Evolutionary conservation across 2,113 vertebrate genomes (phyloP), one percentile per base, ranked within the genome.

Genomic region (Henicopernis longicauda): DNA sequence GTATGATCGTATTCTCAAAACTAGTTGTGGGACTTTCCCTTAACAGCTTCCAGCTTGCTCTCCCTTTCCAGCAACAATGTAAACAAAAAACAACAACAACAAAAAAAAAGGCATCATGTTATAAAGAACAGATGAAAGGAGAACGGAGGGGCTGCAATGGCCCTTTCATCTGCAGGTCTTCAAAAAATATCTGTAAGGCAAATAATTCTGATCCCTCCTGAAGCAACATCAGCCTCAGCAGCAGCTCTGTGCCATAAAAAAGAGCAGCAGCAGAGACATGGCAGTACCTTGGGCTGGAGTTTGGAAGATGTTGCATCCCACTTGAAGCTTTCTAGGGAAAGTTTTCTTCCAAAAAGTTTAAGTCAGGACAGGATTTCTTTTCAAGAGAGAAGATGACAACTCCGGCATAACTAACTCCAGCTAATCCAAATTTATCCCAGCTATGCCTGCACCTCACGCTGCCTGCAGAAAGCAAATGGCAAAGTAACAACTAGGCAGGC

Each of bases 101-200:
- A 40, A 40, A 40, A 40, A 11, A 40, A 76, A 82, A 93, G 78
- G 82, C 67, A 57, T 2, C 34, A 6, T 6, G 8, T 15, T 59
- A 21, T 50, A 12, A 55, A 59, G 45, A 34, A 25, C 18, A 91
- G 96, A 93, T 95, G 89, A 97, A 96, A 97, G 93, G 94, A 95
- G 96, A 96, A 92, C 49, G 13, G 20, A 91, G 82, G 63, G 81
- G 70, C 49, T 84, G 57, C 9, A 62, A 84, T 23, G 6, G 57
- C 87, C 63, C 83, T 95, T 94, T 94, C 88, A 88, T 80, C 89
- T 86, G 44, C 72, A 93, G 90, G 76, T 79, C 92, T 97, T 66
- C 59, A 73, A 92, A 97, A 74, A 61, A 79, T 34, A 80, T 10
- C 95, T 59, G 38, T 38, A 86, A 89, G 86, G 38, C 45, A 66